These are phyloP conservation scores for Drosophila stalkeri DNA, from an alignment of 2,888 invertebrate species.

Conservation along the genomic window DNA sequence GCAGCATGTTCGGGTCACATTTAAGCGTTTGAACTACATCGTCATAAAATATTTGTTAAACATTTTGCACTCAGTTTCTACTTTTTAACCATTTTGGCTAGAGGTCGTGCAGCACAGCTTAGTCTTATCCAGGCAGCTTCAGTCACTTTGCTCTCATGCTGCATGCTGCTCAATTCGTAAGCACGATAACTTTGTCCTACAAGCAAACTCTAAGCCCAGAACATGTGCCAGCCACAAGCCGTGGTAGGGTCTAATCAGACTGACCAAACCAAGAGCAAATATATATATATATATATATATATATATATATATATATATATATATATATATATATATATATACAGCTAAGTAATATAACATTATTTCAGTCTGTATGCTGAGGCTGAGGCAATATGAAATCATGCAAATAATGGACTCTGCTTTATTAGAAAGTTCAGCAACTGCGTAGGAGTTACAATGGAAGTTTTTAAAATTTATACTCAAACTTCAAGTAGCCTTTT, in stretches of 20 bases:
- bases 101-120: constrained; percentile 60
- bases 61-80: constrained; percentile 76
- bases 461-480: background rate
- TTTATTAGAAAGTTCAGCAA: background rate
- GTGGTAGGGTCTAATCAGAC: background rate
- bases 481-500: fast-evolving
- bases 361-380: background rate
- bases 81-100: constrained; percentile 70
- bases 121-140: constrained; percentile 3
- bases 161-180: constrained; percentile 70
- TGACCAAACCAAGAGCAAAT: background rate
- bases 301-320: background rate
- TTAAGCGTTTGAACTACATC: constrained; percentile 77
- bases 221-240: background rate
- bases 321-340: background rate
- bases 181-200: constrained; percentile 64
- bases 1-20: constrained; percentile 58
- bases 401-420: background rate
- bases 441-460: background rate
- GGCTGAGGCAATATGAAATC: background rate
- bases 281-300: background rate
- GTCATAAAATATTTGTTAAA: constrained; percentile 79
- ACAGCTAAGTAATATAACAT: background rate
- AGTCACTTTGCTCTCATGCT: background rate
- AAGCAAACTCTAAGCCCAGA: background rate